A percentile compares a stretch with the other conserved stretches of the same genome.
Conservation (phyloP, 2,888 invertebrate species). For the Cremastinae sp. region DNA sequence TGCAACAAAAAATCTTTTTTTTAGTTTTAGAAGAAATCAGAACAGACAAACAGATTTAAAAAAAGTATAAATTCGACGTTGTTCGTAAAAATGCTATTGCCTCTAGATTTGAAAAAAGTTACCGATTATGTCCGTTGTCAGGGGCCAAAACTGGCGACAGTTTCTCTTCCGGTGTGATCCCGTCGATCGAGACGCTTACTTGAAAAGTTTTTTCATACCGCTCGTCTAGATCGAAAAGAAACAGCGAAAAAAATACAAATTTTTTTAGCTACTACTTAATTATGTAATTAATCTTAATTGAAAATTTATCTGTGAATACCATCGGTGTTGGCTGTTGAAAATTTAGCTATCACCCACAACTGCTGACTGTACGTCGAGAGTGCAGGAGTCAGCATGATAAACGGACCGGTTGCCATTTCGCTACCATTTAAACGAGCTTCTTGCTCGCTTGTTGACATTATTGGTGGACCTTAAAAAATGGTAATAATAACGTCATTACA, state of each 20-base stretch:
- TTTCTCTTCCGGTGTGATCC: slow-evolving; percentile 89
- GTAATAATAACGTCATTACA: slow-evolving; percentile 1
- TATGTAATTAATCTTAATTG: neutral
- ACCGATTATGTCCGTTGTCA: slow-evolving; percentile 88
- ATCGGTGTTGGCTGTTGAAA: slow-evolving; percentile 91
- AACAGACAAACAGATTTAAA: no score
- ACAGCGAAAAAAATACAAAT: slow-evolving; percentile 29
- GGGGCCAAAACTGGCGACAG: slow-evolving; percentile 85
- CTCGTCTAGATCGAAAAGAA: slow-evolving; percentile 92
- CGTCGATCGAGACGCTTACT: slow-evolving; percentile 91
- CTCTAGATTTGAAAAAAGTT: slow-evolving; percentile 50
- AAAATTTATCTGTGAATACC: slow-evolving; percentile 81
- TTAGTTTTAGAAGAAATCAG: no score
- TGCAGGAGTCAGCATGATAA: slow-evolving; percentile 91
- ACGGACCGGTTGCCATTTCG: slow-evolving; percentile 89
- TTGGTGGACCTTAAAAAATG: slow-evolving; percentile 85
- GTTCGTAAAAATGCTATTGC: no score
- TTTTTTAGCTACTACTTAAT: neutral
- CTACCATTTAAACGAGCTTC: slow-evolving; percentile 83
- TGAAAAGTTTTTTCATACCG: slow-evolving; percentile 94
- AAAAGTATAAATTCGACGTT: no score
- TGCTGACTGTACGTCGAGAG: slow-evolving; percentile 95
- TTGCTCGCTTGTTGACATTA: slow-evolving; percentile 86
- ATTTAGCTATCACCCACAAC: slow-evolving; percentile 94
- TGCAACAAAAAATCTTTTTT: no score